Conservation (phyloP, 2,113 vertebrate genomes). For the Cebus imitator region DNA sequence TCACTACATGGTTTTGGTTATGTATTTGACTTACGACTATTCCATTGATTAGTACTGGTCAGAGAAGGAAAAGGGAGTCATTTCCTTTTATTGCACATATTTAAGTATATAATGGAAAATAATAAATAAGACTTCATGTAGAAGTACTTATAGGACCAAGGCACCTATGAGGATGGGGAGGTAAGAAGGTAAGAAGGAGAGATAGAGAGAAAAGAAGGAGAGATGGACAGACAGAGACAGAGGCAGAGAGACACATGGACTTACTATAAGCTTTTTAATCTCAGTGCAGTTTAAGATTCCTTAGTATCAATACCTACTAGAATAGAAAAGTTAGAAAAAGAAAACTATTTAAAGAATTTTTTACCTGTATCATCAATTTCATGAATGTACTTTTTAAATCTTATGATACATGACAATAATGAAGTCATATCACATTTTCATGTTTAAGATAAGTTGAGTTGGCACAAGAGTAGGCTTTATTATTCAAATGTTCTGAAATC, state of each 20-base stretch:
- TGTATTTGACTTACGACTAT: neutral
- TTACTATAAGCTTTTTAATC: neutral
- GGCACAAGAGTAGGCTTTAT: neutral
- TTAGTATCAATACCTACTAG: neutral
- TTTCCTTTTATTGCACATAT: no score
- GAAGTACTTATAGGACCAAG: neutral
- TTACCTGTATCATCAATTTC: neutral
- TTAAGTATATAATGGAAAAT: neutral
- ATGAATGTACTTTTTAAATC: neutral
- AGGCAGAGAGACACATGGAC: neutral
- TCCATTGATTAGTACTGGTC: neutral
- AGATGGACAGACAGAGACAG: no score
- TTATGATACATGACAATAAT: neutral
- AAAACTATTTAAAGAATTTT: neutral
- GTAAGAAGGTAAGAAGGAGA: neutral
- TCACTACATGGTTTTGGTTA: rapidly evolving
- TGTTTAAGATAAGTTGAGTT: neutral
- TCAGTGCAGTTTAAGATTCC: neutral
- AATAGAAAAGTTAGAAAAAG: neutral
- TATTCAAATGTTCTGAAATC: neutral
- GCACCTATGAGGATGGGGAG: neutral
- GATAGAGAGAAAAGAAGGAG: rapidly evolving
- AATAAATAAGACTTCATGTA: neutral
- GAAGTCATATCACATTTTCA: neutral
- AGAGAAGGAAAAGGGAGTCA: neutral